Percentiles rank a stretch among this genome's conserved stretches.
Evolutionary conservation across 2,888 invertebrate species (phyloP).

Genomic region (Volucella inanis): DNA sequence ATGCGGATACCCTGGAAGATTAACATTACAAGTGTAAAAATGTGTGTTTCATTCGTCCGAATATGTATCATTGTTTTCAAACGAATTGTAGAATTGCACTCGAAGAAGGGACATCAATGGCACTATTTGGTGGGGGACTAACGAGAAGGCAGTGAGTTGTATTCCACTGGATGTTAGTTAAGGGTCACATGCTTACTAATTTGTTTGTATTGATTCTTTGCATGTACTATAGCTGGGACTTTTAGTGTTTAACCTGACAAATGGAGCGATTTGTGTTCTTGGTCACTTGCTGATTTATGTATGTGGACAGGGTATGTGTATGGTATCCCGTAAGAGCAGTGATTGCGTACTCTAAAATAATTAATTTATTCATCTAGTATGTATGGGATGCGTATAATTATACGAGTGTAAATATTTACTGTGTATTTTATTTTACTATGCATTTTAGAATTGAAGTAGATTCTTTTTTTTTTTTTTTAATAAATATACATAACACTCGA

Average conservation of each 20-base stretch:
- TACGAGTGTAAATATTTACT: too few relatives aligned
- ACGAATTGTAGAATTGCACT: neutral
- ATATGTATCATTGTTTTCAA: conserved; percentile 26
- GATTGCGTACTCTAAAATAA: too few relatives aligned
- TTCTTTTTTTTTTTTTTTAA: too few relatives aligned
- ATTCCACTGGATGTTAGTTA: conserved; percentile 25
- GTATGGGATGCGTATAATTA: too few relatives aligned
- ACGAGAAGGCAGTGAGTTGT: neutral
- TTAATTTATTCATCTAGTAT: too few relatives aligned
- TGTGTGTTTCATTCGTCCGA: neutral
- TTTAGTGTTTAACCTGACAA: conserved; percentile 47
- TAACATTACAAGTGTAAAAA: conserved; percentile 11
- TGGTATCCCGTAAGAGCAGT: too few relatives aligned
- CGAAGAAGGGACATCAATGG: too few relatives aligned
- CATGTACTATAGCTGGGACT: conserved; percentile 24
- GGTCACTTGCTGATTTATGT: conserved; percentile 39
- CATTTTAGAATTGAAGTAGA: too few relatives aligned
- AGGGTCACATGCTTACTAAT: conserved; percentile 60
- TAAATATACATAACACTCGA: too few relatives aligned
- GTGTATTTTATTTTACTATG: too few relatives aligned
- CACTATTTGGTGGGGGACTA: neutral
- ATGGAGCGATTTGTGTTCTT: conserved; percentile 45
- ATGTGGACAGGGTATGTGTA: neutral
- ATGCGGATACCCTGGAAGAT: neutral
- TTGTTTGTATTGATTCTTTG: conserved; percentile 66